A percentile compares a stretch with the other conserved stretches of the same genome.
These are phyloP conservation scores for Pseudococcus viburni DNA, from an alignment of 2,888 invertebrate species.

Conservation along the genomic window DNA sequence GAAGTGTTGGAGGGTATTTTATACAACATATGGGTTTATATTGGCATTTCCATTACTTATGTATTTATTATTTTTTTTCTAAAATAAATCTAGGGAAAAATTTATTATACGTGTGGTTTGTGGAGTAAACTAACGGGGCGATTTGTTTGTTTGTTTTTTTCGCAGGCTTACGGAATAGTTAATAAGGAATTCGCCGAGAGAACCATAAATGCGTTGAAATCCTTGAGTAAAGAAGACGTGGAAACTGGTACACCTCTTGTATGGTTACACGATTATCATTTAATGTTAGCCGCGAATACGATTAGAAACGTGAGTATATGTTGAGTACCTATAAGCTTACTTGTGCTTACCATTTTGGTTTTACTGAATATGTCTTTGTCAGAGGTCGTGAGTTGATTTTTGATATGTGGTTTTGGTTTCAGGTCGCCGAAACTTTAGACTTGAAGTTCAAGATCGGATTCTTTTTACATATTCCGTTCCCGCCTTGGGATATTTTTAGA, in stretches of 20 bases:
- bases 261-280: conserved; percentile 95
- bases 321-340: neutral
- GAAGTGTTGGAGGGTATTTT: neutral
- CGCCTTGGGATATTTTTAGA: conserved; percentile 93
- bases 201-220: conserved; percentile 78
- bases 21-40: neutral
- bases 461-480: conserved; percentile 95
- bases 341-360: neutral
- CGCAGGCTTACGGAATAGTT: conserved; percentile 81
- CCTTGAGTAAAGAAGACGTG: conserved; percentile 67
- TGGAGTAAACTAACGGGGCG: no score
- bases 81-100: no score
- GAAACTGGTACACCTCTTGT: conserved; percentile 79
- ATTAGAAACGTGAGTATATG: conserved; percentile 80
- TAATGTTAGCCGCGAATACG: conserved; percentile 93
- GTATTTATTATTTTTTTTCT: neutral
- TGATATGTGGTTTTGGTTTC: conserved; percentile 68
- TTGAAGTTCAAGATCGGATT: conserved; percentile 88
- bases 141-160: conserved; percentile 63
- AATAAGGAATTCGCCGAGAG: conserved; percentile 88
- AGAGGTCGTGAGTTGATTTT: conserved; percentile 2
- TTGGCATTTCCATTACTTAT: neutral
- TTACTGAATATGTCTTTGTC: neutral
- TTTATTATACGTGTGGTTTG: no score
- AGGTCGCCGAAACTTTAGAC: conserved; percentile 83